These are phyloP conservation scores for Patiria pectinifera DNA, from an alignment of 53 echinoderm and acorn worm species.

Conservation along the genomic window DNA sequence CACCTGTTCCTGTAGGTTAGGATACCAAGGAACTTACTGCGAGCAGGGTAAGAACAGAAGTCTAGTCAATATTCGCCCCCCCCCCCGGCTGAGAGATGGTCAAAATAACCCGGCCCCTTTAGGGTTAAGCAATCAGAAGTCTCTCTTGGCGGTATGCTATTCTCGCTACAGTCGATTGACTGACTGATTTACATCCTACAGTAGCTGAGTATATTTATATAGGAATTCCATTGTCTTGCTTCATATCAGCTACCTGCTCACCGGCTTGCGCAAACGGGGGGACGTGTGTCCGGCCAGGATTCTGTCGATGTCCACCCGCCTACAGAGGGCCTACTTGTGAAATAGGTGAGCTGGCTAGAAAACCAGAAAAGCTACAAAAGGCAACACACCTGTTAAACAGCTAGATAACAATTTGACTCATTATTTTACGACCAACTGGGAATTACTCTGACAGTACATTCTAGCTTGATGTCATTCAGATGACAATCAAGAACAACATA, in stretches of 20 bases:
- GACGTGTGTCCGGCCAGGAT: slow-evolving; percentile 72
- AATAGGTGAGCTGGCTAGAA: slow-evolving; percentile 74
- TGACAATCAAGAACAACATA: too few relatives aligned
- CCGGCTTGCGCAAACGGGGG: slow-evolving; percentile 88
- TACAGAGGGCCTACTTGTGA: slow-evolving; percentile 87
- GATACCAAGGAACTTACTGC: slow-evolving; percentile 65
- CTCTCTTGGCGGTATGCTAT: too few relatives aligned
- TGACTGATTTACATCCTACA: background rate
- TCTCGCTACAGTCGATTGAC: background rate
- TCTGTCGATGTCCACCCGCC: slow-evolving; percentile 81
- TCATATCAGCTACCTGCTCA: slow-evolving; percentile 70
- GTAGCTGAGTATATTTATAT: background rate
- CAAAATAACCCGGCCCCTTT: too few relatives aligned
- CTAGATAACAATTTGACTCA: too few relatives aligned
- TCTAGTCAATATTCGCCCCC: too few relatives aligned
- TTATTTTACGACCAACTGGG: too few relatives aligned
- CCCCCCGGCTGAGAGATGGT: too few relatives aligned
- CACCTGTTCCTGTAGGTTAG: slow-evolving; percentile 60
- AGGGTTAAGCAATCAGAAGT: too few relatives aligned
- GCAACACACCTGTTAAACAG: background rate
- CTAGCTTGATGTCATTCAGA: too few relatives aligned
- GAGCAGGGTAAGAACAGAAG: slow-evolving; percentile 55
- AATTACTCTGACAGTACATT: too few relatives aligned
- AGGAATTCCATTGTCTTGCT: background rate
- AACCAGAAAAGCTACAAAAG: background rate